Evolutionary conservation across 2,113 vertebrate genomes (phyloP), one percentile per base, ranked within the genome.

Genomic region (Lophius piscatorius): DNA sequence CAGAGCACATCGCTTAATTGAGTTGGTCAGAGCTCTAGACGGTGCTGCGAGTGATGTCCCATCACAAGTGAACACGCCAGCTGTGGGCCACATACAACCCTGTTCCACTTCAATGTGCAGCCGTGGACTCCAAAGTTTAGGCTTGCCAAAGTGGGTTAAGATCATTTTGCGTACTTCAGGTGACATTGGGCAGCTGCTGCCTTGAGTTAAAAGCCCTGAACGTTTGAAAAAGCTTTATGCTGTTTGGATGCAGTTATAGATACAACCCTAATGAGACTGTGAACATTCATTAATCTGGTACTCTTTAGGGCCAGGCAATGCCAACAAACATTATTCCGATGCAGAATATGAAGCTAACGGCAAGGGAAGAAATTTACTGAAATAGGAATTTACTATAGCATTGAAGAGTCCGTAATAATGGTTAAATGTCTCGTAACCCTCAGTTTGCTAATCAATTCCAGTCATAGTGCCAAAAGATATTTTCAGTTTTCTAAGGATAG

Each of bases 121-220:
- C 55, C 67, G 16, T 29, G 29, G 66, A 77, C 63, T 51, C 49
- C 40, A 60, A 76, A 69, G 67, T 65, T 51, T 62, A 64, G 56
- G 59, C 81, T 76, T 88, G 88, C 84, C 87, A 89, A 62, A 71
- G 55, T 72, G 65, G 4, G 61, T 92, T 90, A 88, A 52, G 73
- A 77, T 92, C 86, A 88, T 76, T 78, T 63, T 67, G 17, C 62
- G 18, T 54, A 73, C 83, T 79, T 66, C 83, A 68, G 72, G 81
- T 78, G 64, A 82, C 73, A 85, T 73, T 40, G 21, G 73, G 60
- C 82, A 87, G 82, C 85, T 85, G 88, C 81, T 83, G 73, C 80
- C 52, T 73, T 52, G 63, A 51, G 62, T 73, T 61, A 45, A 71
- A 82, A 79, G 62, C 49, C 12, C 33, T 42, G 35, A 35, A 49